Base-by-base conservation (phyloP, 2,797 vertebrate species). In the Silurus aristotelis region DNA sequence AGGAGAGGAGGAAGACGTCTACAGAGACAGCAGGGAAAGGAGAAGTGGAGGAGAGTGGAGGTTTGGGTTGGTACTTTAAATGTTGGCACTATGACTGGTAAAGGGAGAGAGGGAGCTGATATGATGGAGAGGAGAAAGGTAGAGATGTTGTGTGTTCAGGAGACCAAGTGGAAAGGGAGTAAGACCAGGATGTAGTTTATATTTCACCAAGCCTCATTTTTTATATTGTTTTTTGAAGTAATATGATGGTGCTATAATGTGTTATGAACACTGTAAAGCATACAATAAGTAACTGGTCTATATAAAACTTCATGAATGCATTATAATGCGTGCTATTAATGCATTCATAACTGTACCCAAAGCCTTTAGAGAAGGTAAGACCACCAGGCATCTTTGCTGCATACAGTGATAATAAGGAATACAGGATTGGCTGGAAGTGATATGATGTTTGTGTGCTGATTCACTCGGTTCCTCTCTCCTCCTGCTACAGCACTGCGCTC, bases 391-490 rank as follows among this genome's bases (percentile, higher is more conserved):
- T 20, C 31, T 5, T 38, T 4, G 3, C 27, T 31, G 19, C 48
- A 55, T 55, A 48, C 48, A n/a, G 31, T 78, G 43, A 22, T 43
- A 79, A 79, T 22, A 58, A n/a, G 15, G 60, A 77, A 38, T 20
- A 58, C 73, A 56, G 72, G 13, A 61, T 27, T 76, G 13, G 3
- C 56, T 43, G 58, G 20, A 79, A 46, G 76, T 46, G 58, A 63
- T 79, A 38, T 79, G 3, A 43, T 61, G 31, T 79, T 46, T n/a
- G 58, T 15, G 31, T n/a, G 31, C 76, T n/a, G 76, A 79, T 58
- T 61, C 76, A 79, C 60, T 46, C 22, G 2, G 1, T 79, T 8
- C 6, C 58, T 61, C 58, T 15, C 76, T 77, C 25, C 5, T 15
- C 22, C 60, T 8, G 4, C 76, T 78, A 22, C 1, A 3, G 4